Percentiles rank a stretch among this genome's conserved stretches.
These are phyloP conservation scores for Eubasilissa regina DNA, from an alignment of 1,140 invertebrate genomes.

Conservation along the genomic window DNA sequence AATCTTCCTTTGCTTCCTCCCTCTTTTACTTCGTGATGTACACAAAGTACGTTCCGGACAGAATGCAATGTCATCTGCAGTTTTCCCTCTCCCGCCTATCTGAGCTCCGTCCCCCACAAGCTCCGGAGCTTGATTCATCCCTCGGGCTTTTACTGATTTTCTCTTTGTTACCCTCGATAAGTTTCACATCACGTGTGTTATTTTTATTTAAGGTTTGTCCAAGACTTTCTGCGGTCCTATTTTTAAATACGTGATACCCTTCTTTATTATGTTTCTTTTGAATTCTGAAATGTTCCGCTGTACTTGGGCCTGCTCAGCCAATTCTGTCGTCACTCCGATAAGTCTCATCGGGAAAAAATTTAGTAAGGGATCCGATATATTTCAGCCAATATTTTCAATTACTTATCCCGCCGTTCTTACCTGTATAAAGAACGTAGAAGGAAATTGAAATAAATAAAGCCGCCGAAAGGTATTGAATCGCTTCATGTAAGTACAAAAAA, in stretches of 20 bases:
- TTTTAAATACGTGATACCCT: no score
- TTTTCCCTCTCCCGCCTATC: not conserved
- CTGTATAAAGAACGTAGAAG: conserved; percentile 13
- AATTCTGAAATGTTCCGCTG: not conserved
- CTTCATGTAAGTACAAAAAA: not conserved
- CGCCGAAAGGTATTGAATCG: conserved; percentile 14
- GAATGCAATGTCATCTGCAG: conserved; percentile 40
- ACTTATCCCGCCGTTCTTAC: not conserved
- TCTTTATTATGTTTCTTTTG: not conserved
- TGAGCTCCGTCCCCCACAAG: not conserved
- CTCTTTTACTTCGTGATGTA: conserved; percentile 3
- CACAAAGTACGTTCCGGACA: conserved; percentile 14
- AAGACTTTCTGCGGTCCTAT: no score
- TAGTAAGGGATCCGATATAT: not conserved
- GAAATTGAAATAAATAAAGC: conserved; percentile 40
- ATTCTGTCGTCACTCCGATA: not conserved
- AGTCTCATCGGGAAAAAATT: not conserved
- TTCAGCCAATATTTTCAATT: conserved; percentile 13
- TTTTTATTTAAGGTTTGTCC: no score
- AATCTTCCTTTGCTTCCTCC: conserved; percentile 22
- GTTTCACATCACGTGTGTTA: no score
- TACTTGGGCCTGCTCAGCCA: not conserved
- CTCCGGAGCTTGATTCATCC: conserved; percentile 15
- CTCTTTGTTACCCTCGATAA: no score
- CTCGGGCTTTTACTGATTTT: not conserved